A percentile compares a stretch with the other conserved stretches of the same genome.
These are phyloP conservation scores for Gastracanthus pulcherrimus DNA, from an alignment of 2,888 invertebrate species.

Conservation along the genomic window DNA sequence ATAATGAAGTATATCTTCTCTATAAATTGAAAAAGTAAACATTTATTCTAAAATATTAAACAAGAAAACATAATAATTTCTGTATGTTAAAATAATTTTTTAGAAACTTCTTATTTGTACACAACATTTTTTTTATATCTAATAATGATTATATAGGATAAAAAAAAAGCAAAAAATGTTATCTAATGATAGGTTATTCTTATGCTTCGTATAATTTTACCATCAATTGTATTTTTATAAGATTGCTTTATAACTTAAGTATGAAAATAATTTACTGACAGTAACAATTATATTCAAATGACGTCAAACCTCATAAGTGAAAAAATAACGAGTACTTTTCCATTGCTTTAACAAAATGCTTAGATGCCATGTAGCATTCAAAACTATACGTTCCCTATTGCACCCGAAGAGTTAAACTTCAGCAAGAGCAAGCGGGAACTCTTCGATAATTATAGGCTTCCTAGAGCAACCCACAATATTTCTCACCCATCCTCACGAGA, in stretches of 20 bases:
- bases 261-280: neutral
- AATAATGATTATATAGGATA: too few relatives aligned
- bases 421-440: slow-evolving; percentile 1
- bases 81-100: too few relatives aligned
- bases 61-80: too few relatives aligned
- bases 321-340: neutral
- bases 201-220: neutral
- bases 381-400: neutral
- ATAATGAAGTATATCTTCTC: neutral
- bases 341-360: neutral
- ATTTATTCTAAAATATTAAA: neutral
- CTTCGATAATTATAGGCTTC: neutral
- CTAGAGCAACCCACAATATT: neutral
- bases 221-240: neutral
- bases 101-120: too few relatives aligned
- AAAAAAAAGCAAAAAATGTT: too few relatives aligned
- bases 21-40: neutral
- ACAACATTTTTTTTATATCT: too few relatives aligned
- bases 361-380: neutral
- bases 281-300: neutral
- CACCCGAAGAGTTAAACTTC: neutral
- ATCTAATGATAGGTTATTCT: too few relatives aligned
- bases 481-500: neutral
- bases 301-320: too few relatives aligned
- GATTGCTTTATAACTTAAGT: neutral